Conservation (phyloP, 2,797 vertebrate species). For the Stomatorhinus walkeri region DNA sequence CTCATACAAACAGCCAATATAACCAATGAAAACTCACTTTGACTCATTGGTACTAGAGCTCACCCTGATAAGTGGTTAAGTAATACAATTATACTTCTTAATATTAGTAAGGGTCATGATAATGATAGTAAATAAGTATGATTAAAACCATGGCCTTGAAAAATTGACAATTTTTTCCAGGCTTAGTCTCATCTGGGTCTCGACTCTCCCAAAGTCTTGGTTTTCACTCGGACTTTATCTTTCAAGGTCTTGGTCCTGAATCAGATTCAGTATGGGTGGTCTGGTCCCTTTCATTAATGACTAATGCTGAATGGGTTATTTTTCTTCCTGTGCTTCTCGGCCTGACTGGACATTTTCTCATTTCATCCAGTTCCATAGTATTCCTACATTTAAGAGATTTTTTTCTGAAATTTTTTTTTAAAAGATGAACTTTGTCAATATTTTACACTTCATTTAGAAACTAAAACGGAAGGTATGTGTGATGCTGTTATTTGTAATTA, state of each 20-base stretch:
- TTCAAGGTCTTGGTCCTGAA: not conserved
- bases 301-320: not conserved
- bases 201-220: not conserved
- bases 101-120: not conserved
- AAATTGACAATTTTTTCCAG: not conserved
- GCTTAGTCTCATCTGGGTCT: not conserved
- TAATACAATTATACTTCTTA: not conserved
- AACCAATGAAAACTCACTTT: not conserved
- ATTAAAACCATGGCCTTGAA: not conserved
- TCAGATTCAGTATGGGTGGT: not conserved
- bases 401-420: not conserved
- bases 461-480: not conserved
- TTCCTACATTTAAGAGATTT: not conserved
- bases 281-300: not conserved
- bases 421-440: not conserved
- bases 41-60: not conserved
- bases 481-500: not conserved
- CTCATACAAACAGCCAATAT: not conserved
- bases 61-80: not conserved
- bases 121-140: not conserved
- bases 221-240: not conserved
- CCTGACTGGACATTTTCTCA: not conserved
- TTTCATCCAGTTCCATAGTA: not conserved
- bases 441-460: not conserved
- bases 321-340: not conserved